Evolutionary conservation across 2,113 vertebrate genomes (phyloP).

Genomic region (Eptesicus fuscus): DNA sequence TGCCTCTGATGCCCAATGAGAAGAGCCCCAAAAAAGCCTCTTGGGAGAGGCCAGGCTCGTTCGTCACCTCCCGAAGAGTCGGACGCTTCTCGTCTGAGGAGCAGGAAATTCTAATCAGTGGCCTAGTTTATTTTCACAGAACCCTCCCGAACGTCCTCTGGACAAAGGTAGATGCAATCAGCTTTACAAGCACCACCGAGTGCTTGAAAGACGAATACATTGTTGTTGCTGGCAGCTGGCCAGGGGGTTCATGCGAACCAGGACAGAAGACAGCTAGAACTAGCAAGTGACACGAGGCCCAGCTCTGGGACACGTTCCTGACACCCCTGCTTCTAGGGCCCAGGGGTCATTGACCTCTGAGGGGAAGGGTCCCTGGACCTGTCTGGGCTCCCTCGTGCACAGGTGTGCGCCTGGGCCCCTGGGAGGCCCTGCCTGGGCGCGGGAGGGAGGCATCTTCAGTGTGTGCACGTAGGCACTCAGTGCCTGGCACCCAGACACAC

Average conservation of each 20-base stretch:
- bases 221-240: constrained; percentile 77
- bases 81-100: constrained; percentile 39
- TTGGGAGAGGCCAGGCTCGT: constrained; percentile 13
- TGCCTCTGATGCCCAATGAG: constrained; percentile 75
- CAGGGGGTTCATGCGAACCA: constrained; percentile 48
- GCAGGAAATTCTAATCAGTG: constrained; percentile 57
- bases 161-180: constrained; percentile 70
- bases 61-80: neutral
- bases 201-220: constrained; percentile 73
- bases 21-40: constrained; percentile 34
- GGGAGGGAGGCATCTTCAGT: neutral
- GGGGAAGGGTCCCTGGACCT: neutral
- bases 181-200: constrained; percentile 57
- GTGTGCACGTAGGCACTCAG: rapidly evolving
- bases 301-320: neutral
- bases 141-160: constrained; percentile 57
- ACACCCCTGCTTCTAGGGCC: neutral
- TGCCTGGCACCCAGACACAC: neutral
- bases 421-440: neutral
- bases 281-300: neutral
- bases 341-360: neutral
- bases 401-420: neutral
- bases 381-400: neutral
- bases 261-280: constrained; percentile 45
- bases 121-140: constrained; percentile 57